Evolutionary conservation across 1,140 invertebrate genomes (phyloP), one percentile per base, ranked within the genome.

Genomic region (Drosophila mayri): DNA sequence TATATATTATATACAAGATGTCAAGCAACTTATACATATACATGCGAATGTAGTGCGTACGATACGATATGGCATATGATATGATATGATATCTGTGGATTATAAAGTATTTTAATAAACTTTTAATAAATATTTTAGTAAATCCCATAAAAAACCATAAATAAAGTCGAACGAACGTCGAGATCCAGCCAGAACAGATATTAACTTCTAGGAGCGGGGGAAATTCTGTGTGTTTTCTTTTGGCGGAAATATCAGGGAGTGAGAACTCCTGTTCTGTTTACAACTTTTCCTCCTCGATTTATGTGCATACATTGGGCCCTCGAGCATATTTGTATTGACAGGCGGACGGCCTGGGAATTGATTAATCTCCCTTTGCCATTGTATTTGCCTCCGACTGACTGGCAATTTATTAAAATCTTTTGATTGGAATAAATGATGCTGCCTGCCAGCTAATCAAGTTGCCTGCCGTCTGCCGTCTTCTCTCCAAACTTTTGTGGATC

Each of bases 121-220:
- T 88, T 88, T 88, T 88, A 90, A 88, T 88, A 88, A 88, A 88
- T 90, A 88, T 90, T 88, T 88, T 90, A 88, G 85, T 82, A 85
- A 84, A 90, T 81, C 60, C 57, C 70, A 82, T 55, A 57, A 66
- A 70, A 71, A 71, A 43, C 20, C 32, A 54, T 54, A 54, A 76
- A 63, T 54, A 76, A 66, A 71, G 47, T 43, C 52, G 58, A 67
- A 59, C 30, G 47, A 32, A 41, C 44, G 52, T 54, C 25, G 65
- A 59, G 65, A 59, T 46, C 5, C 43, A 60, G 62, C 25, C n/a
- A 38, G n/a, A 37, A 25, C 25, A 41, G 37, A 46, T 61, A 38
- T 61, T 0, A 50, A 50, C 18, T 35, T 28, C 32, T 3, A 58
- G 37, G 28, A 28, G 37, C 25, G 18, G 62, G 62, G 66, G 14